Evolutionary conservation across 2,888 invertebrate species (phyloP), one percentile per base, ranked within the genome.

Genomic region (Exephanes ischioxanthus): DNA sequence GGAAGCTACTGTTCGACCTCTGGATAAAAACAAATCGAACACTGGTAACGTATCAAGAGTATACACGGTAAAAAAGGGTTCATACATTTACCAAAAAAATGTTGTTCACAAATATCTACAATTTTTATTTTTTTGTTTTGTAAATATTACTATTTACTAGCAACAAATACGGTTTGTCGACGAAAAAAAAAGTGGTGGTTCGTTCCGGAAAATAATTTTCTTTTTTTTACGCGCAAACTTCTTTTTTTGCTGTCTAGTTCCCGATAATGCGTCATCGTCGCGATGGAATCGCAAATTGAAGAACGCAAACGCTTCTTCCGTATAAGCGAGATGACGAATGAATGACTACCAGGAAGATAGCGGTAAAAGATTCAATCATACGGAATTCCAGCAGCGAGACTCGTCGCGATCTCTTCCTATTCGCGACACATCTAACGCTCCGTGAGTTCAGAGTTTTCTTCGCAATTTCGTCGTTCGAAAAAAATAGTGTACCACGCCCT

Each of bases 341-440:
- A 75, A 37, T 53, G 66, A 79, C 70, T 80, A 72, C 71, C 79
- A 72, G 82, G 84, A 84, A 81, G 66, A 67, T 86, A 86, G 84
- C 86, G 86, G 86, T 78, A 79, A 26, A 77, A 67, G 78, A 84
- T 81, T 86, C 76, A 45, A 79, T 86, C 77, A 81, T 75, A 70
- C 71, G 73, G 78, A 84, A 84, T 86, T 78, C 61, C 78, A 68
- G 33, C 33, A 72, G 41, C 73, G 61, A 58, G 55, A 72, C 45
- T 58, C 48, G 63, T 48, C 30, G 63, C 26, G 48, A 79, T 81
- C 55, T 53, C 53, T 30, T 72, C 61, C 58, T 30, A 63, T 68
- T 41, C 58, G 61, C 66, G 33, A 67, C 58, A 72, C 4, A 66
- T 68, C 55, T 22, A 22, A 58, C 16, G 30, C 16, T 63, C 16